A percentile compares a stretch with the other conserved stretches of the same genome.
Evolutionary conservation across 2,113 vertebrate species (phyloP).

Genomic region (Notiomystis cincta): DNA sequence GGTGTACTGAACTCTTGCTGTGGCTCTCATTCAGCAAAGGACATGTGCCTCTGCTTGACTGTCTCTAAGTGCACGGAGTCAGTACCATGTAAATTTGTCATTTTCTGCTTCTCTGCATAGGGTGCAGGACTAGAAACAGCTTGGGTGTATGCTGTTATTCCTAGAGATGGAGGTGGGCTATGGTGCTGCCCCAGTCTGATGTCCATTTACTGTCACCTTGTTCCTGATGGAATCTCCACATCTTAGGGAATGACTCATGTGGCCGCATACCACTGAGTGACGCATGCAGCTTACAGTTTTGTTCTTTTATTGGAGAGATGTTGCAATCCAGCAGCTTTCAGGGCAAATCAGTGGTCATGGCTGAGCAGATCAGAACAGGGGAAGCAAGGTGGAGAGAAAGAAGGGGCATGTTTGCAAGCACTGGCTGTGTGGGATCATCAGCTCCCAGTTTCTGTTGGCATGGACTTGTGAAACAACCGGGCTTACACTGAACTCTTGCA

Average conservation of each 20-base stretch:
- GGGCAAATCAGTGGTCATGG: not conserved
- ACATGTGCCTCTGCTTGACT: not conserved
- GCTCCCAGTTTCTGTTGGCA: not conserved
- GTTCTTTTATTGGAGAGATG: not conserved
- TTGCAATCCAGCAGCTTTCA: not conserved
- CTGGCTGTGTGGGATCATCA: not conserved
- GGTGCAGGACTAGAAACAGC: not conserved
- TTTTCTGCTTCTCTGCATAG: not conserved
- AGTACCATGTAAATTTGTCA: not conserved
- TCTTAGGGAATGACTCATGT: not conserved
- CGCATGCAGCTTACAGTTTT: not conserved
- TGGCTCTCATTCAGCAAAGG: not conserved
- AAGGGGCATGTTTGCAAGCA: not conserved
- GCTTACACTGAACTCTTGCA: not conserved
- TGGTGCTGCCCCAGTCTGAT: not conserved
- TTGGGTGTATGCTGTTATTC: not conserved
- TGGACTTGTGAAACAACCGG: not conserved
- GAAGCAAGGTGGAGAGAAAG: not conserved
- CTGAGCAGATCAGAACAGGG: not conserved
- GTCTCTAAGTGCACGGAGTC: not conserved
- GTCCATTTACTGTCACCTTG: not conserved
- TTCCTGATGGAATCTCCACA: not conserved
- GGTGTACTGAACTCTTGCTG: not conserved
- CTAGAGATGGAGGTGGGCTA: not conserved
- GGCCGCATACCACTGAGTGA: not conserved